Evolutionary conservation across 2,888 invertebrate species (phyloP), one percentile per base, ranked within the genome.

Genomic region (Platycnemis pennipes): DNA sequence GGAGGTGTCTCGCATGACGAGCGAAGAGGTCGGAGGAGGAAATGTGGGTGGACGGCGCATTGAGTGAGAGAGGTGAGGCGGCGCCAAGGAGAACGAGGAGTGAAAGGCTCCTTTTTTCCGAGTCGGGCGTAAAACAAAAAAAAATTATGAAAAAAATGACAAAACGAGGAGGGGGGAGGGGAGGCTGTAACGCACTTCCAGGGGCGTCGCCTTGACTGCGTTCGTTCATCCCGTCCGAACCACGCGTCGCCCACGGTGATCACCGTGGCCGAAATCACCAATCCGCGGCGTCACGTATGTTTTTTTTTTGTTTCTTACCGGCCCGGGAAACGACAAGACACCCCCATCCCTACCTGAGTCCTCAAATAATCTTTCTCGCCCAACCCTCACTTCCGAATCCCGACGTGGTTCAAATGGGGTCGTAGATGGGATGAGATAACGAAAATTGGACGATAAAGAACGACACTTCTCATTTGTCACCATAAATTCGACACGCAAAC

Each of bases 151-250:
- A 63, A 26, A 63, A 63, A 63, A n/a, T 63, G 63, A 22, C 63
- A 63, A 22, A 77, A 49, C 11, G 49, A 37, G 77, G 37, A 11
- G 31, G 77, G 31, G 37, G 26, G 77, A 37, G 37, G 31, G 13
- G 77, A 7, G 11, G 77, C 13, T 26, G 11, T 77, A 77, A 37
- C 77, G 77, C 37, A n/a, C 77, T 77, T 77, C 77, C 77, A 77
- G 37, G 77, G 77, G 77, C 77, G 77, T 77, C 37, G 77, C 77
- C 77, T 31, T 77, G 77, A 77, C 77, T 77, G 31, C 77, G 77
- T 77, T 77, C 77, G 77, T 77, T 77, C 77, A 77, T 77, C 77
- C 77, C 77, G 11, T 26, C 63, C 63, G n/a, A 77, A 37, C 26
- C 77, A 37, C 31, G 77, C 77, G 77, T 26, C 77, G 26, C 63